Evolutionary conservation across 2,113 vertebrate genomes (phyloP).

Genomic region (Mormyrus lacerda): DNA sequence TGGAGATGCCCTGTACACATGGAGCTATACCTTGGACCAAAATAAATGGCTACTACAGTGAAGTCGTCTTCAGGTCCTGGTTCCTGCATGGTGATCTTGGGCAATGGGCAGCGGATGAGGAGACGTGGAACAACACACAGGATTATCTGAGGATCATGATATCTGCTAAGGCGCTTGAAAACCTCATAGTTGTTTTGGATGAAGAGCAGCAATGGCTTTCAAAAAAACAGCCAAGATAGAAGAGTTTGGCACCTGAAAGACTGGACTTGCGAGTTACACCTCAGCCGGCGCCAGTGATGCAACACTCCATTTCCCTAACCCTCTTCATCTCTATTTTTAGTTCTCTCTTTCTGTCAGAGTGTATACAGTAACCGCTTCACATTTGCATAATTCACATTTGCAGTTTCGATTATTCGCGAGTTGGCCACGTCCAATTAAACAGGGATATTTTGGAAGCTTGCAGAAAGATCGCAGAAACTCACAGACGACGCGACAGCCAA

Average conservation of each 20-base stretch:
- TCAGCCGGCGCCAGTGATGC: background rate
- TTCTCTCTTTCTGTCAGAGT: background rate
- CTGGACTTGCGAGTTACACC: background rate
- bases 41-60: background rate
- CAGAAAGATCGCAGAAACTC: too few species aligned
- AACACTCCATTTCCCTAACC: background rate
- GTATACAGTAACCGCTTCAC: background rate
- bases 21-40: background rate
- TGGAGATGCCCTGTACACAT: background rate
- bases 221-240: background rate
- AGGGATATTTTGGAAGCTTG: too few species aligned
- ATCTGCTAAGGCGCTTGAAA: background rate
- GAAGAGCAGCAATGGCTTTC: background rate
- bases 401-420: too few species aligned
- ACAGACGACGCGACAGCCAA: too few species aligned
- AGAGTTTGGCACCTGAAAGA: background rate
- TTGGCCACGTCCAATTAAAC: too few species aligned
- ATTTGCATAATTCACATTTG: background rate
- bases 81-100: background rate
- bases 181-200: background rate
- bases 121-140: background rate
- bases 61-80: background rate
- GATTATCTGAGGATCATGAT: background rate
- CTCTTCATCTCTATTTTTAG: background rate
- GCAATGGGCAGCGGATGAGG: background rate